A percentile compares a stretch with the other conserved stretches of the same genome.
These are phyloP conservation scores for Penaeus chinensis DNA, from an alignment of 1,140 invertebrate genomes.

Conservation along the genomic window DNA sequence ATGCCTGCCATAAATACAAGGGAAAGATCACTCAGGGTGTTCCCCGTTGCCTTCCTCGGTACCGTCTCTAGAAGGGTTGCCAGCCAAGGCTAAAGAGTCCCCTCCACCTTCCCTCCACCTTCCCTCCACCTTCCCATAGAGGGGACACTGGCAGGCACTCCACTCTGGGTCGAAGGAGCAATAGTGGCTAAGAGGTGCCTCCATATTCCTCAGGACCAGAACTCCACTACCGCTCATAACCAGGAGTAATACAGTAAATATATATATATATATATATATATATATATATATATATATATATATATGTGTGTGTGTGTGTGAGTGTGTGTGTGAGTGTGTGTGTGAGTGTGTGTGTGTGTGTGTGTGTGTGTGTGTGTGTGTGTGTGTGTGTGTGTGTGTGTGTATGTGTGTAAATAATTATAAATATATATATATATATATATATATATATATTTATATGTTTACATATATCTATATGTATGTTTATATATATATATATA, in stretches of 20 bases:
- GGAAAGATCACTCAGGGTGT: neutral
- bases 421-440: neutral
- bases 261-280: neutral
- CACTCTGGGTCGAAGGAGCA: too few relatives aligned
- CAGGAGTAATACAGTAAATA: neutral
- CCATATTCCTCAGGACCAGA: too few relatives aligned
- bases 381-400: constrained; percentile 33
- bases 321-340: neutral
- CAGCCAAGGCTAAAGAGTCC: too few relatives aligned
- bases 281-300: neutral
- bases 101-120: too few relatives aligned
- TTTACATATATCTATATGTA: neutral
- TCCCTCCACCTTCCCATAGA: too few relatives aligned
- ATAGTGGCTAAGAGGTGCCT: too few relatives aligned
- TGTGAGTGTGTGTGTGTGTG: constrained; percentile 30
- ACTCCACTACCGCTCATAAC: too few relatives aligned
- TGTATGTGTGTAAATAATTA: neutral
- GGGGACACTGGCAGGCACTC: too few relatives aligned
- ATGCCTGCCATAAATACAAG: too few relatives aligned
- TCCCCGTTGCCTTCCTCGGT: neutral
- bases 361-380: constrained; percentile 33
- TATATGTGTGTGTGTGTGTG: neutral
- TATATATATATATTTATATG: neutral
- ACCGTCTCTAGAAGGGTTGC: too few relatives aligned
- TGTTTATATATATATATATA: neutral